These are phyloP conservation scores for Buceros bicornis DNA, from an alignment of 2,797 vertebrate genomes.

Conservation along the genomic window DNA sequence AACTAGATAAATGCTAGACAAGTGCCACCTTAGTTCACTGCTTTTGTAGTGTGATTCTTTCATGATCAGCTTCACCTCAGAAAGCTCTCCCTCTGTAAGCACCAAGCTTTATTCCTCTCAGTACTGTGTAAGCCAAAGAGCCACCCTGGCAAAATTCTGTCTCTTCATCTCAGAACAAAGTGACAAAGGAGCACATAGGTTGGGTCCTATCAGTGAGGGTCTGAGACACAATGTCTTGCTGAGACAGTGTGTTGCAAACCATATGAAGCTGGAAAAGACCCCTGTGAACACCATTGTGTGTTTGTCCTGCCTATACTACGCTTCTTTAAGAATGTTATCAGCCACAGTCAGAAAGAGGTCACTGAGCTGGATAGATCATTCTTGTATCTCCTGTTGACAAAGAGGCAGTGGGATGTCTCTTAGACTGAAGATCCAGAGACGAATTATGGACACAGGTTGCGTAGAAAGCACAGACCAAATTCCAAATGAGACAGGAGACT, in stretches of 20 bases:
- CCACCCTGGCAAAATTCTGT: not conserved
- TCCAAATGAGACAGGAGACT: not conserved
- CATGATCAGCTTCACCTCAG: not conserved
- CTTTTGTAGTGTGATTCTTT: not conserved
- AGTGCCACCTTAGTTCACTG: not conserved
- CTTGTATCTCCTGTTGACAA: not conserved
- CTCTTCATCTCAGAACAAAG: not conserved
- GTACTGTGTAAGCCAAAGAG: rapidly evolving
- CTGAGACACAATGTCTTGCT: not conserved
- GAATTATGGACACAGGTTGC: not conserved
- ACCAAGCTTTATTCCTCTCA: not conserved
- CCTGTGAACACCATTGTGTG: not conserved
- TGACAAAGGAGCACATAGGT: not conserved
- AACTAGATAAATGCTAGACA: not conserved
- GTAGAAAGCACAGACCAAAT: not conserved
- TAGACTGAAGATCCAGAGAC: not conserved
- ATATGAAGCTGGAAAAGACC: not conserved
- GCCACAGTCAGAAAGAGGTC: not conserved
- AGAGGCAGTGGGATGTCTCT: not conserved
- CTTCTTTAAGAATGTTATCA: not conserved
- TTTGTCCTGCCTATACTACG: not conserved
- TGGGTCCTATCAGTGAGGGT: not conserved
- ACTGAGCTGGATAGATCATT: not conserved
- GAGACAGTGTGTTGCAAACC: not conserved
- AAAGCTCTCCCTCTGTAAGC: not conserved